Conservation (phyloP, 2,888 invertebrate species). For the Thymelicus lineola region DNA sequence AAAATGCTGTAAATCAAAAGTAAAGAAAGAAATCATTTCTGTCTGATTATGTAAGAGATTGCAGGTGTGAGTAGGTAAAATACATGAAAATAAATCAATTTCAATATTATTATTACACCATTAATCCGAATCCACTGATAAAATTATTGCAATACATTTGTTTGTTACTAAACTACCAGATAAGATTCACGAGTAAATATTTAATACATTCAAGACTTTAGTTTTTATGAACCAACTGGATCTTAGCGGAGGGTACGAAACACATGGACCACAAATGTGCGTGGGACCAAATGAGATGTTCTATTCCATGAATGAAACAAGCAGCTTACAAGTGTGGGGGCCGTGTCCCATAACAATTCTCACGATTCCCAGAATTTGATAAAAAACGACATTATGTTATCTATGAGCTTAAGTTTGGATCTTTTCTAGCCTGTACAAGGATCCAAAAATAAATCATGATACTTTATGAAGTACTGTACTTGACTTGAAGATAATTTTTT, state of each 20-base stretch:
- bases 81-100: no score
- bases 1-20: no score
- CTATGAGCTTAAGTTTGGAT: no score
- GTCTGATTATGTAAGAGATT: no score
- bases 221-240: slow-evolving; percentile 15
- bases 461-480: no score
- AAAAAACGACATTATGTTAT: slow-evolving; percentile 48
- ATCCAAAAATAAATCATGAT: not conserved
- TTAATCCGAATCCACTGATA: no score
- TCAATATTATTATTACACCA: no score
- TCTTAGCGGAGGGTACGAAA: slow-evolving; percentile 39
- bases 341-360: slow-evolving; percentile 65
- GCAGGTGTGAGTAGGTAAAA: no score
- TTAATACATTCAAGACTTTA: not conserved
- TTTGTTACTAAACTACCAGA: no score
- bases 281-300: slow-evolving; percentile 63
- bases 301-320: slow-evolving; percentile 72
- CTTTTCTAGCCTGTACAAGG: not conserved
- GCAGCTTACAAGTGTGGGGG: slow-evolving; percentile 63
- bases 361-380: slow-evolving; percentile 69
- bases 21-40: no score
- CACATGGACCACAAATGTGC: slow-evolving; percentile 76
- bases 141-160: not conserved
- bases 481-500: not conserved
- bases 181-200: no score